These are phyloP conservation scores for Gadopsis marmoratus DNA, from an alignment of 2,797 vertebrate species.

Conservation along the genomic window DNA sequence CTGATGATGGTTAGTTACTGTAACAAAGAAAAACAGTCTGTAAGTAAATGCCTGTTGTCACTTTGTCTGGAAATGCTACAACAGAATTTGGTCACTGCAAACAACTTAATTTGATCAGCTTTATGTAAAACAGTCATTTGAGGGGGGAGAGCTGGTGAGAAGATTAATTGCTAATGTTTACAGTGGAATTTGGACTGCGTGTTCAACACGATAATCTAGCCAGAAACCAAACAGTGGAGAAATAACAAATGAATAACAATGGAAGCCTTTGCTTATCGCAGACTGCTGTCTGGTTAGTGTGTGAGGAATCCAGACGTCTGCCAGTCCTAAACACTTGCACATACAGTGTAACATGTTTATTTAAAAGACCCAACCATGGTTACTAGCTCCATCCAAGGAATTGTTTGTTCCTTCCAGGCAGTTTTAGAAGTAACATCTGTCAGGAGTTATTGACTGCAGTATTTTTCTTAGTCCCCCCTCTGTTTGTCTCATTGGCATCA, in stretches of 20 bases:
- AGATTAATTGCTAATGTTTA: conserved; percentile 89
- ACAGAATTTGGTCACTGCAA: conserved; percentile 75
- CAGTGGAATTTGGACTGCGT: conserved; percentile 85
- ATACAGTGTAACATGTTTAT: conserved; percentile 66
- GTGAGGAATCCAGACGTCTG: conserved; percentile 59
- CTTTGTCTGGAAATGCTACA: conserved; percentile 74
- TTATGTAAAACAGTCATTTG: conserved; percentile 82
- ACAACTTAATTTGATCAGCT: conserved; percentile 87
- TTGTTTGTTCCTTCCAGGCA: conserved; percentile 16
- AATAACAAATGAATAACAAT: conserved; percentile 85
- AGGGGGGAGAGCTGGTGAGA: conserved; percentile 43
- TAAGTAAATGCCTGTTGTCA: conserved; percentile 52
- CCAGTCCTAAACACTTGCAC: conserved; percentile 53
- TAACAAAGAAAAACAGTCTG: conserved; percentile 65
- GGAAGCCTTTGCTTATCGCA: conserved; percentile 77
- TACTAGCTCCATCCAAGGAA: conserved; percentile 42
- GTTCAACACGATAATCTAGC: conserved; percentile 84
- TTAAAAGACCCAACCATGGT: conserved; percentile 49
- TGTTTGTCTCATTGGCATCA: conserved; percentile 51
- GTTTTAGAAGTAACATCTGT: conserved; percentile 34
- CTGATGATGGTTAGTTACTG: conserved; percentile 48
- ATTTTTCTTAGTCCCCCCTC: conserved; percentile 23
- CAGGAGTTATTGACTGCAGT: conserved; percentile 21
- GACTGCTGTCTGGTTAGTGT: conserved; percentile 74
- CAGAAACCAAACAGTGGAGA: conserved; percentile 74